phyloP scores from a whole-genome alignment of 1,140 invertebrate genomes.

The Drosophila athabasca region DNA sequence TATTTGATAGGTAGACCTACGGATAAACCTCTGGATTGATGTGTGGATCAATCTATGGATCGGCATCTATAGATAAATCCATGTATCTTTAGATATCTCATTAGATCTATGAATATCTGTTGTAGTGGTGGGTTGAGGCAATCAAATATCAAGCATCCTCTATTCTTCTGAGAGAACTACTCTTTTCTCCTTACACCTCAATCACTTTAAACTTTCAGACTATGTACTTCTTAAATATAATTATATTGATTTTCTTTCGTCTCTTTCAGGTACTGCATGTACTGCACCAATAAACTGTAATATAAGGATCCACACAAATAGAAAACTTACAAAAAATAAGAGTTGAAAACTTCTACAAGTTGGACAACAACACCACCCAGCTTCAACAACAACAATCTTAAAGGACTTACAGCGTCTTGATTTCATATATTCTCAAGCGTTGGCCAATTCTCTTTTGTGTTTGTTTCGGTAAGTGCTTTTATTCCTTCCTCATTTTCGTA shows the following conservation, averaged over 20 bases:
- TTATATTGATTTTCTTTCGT: background rate
- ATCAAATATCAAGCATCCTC: too few relatives aligned
- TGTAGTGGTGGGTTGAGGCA: too few relatives aligned
- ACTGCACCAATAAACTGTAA: slow-evolving; percentile 41
- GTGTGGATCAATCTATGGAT: too few relatives aligned
- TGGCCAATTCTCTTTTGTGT: slow-evolving; percentile 29
- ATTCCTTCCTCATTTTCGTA: slow-evolving; percentile 13
- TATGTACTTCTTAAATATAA: too few relatives aligned
- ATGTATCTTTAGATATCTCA: too few relatives aligned
- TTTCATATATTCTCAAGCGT: slow-evolving; percentile 24
- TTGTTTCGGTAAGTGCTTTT: slow-evolving; percentile 34
- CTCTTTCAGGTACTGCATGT: slow-evolving; percentile 37
- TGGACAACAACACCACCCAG: slow-evolving; percentile 12
- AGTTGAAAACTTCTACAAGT: slow-evolving; percentile 7
- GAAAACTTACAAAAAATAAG: slow-evolving; percentile 22
- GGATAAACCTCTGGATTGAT: too few relatives aligned
- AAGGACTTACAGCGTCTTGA: slow-evolving; percentile 23
- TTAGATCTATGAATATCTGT: too few relatives aligned
- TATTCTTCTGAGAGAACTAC: too few relatives aligned
- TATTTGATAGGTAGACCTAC: too few relatives aligned
- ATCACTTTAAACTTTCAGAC: too few relatives aligned
- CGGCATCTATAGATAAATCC: too few relatives aligned
- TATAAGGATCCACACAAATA: slow-evolving; percentile 38
- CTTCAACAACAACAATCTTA: slow-evolving; percentile 11
- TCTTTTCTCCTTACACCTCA: too few relatives aligned